Conservation (phyloP, 2,113 vertebrate species). For the Prinia subflava region DNA sequence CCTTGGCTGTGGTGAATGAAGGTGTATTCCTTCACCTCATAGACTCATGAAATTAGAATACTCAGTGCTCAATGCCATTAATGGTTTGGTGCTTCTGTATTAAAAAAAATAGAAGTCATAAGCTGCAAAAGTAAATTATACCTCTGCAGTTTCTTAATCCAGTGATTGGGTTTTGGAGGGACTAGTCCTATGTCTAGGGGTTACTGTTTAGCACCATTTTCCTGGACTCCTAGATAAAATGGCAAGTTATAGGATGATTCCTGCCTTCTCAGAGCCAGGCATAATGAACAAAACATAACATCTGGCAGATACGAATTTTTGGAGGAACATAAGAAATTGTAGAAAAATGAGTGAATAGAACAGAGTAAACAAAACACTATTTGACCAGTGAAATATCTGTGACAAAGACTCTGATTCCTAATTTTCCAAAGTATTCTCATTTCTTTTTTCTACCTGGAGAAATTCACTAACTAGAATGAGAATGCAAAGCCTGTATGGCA, state of each 20-base stretch:
- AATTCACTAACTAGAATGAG: neutral
- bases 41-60: neutral
- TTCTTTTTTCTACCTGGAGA: neutral
- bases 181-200: neutral
- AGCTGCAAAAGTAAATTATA: neutral
- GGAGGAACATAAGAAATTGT: neutral
- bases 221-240: neutral
- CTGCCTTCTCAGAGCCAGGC: neutral
- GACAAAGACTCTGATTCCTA: neutral
- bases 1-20: neutral
- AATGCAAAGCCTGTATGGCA: neutral
- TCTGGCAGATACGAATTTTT: neutral
- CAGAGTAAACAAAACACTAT: neutral
- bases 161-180: neutral
- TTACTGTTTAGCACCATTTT: neutral
- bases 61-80: neutral
- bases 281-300: neutral
- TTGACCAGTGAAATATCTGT: neutral
- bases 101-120: neutral
- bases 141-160: neutral
- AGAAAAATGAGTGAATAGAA: neutral
- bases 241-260: neutral
- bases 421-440: neutral
- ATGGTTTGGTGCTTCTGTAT: neutral
- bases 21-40: neutral